phyloP scores from a whole-genome alignment of 1,140 invertebrate genomes.

The Pseudomyrmex gracilis region DNA sequence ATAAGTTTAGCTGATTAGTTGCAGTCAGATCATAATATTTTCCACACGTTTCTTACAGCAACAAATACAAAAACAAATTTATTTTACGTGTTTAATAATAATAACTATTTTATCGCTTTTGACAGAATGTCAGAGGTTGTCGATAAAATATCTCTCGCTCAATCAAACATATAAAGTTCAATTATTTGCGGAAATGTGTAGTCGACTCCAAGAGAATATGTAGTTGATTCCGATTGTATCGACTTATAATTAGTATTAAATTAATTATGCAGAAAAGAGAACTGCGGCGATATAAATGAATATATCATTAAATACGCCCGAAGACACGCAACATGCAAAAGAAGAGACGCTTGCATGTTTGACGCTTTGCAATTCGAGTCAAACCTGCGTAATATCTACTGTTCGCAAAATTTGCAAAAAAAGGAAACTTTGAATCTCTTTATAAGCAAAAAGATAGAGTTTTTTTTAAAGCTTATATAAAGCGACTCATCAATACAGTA shows the following conservation, averaged over 20 bases:
- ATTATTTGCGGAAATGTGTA: slow-evolving; percentile 20
- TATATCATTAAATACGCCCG: slow-evolving; percentile 35
- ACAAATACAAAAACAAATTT: too few relatives aligned
- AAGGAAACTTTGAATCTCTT: slow-evolving; percentile 64
- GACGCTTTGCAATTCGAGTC: slow-evolving; percentile 4
- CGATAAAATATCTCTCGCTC: slow-evolving; percentile 4
- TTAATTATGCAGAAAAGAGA: slow-evolving; percentile 59
- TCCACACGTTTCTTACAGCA: too few relatives aligned
- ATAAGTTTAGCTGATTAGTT: neutral
- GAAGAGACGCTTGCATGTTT: slow-evolving; percentile 40
- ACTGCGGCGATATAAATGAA: slow-evolving; percentile 32
- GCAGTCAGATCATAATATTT: neutral
- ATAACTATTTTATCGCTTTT: neutral
- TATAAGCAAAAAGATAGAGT: slow-evolving; percentile 53
- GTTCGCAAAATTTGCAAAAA: slow-evolving; percentile 49
- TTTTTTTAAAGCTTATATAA: slow-evolving; percentile 56
- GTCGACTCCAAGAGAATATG: slow-evolving; percentile 1
- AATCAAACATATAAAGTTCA: slow-evolving; percentile 17
- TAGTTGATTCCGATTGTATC: slow-evolving; percentile 26
- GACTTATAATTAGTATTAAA: too few relatives aligned
- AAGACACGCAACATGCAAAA: slow-evolving; percentile 1
- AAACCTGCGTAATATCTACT: slow-evolving; percentile 52
- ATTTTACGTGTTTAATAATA: neutral
- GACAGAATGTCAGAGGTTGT: neutral
- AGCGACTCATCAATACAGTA: slow-evolving; percentile 64